Evolutionary conservation across 2,888 invertebrate species (phyloP), one percentile per base, ranked within the genome.

Genomic region (Drosophila atripex): DNA sequence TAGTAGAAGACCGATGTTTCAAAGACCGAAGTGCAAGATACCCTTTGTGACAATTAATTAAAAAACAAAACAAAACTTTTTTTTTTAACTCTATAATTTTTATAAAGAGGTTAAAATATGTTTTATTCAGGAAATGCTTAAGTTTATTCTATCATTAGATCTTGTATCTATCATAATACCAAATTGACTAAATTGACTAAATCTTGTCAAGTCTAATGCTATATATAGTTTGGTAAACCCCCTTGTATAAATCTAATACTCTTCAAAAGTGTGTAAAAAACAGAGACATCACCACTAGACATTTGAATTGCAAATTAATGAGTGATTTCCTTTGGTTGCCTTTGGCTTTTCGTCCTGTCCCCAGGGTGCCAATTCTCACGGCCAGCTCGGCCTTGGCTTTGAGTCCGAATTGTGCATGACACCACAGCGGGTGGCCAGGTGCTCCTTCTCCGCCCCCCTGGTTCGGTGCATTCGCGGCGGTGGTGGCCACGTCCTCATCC

Each of bases 311-410:
- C 87, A 88, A 84, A 88, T 88, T 85, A 85, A 88, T 85, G 82
- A 86, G 77, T 39, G 57, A 88, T 75, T 86, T 88, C 87, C 87
- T 74, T 77, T 70, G 60, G 16, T 39, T 30, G 46, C 46, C 65
- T 38, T 55, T 30, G 23, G 60, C 21, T 59, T 69, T 58, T 32
- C 30, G 23, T 38, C 21, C 18, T 50, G 43, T 72, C 92, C 72
- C 72, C 90, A 96, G 96, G 96, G 96, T 86, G 96, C 96, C 63
- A 97, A 97, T 92, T 96, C 96, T 72, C 95, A 96, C 89, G 96
- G 96, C 52, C 96, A 97, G 91, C 92, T 97, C 71, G 95, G 95
- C 72, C 93, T 95, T 86, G 95, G 94, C 69, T 89, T 92, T 69
- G 92, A 93, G 76, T 94, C 93, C 76, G 96, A 96, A 88, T 94